Evolutionary conservation across 2,888 invertebrate genomes (phyloP), one percentile per base, ranked within the genome.

Genomic region (Agapetus fuscipes): DNA sequence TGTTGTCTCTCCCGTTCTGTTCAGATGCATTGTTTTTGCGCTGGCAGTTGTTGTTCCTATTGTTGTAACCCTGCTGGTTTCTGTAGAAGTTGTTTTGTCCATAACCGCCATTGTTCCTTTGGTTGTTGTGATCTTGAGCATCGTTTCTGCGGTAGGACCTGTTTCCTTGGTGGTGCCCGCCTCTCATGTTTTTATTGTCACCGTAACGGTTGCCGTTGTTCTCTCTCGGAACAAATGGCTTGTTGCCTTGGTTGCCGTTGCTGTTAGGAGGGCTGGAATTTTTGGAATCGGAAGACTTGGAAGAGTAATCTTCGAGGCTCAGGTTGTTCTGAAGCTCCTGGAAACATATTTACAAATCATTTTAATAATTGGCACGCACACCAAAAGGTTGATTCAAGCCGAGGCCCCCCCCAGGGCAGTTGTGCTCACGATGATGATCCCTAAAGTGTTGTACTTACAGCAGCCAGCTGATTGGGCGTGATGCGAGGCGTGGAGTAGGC

Each of bases 261-360:
- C n/a, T 4, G 14, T 12, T 3, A 27, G 25, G 36, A 1, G 43
- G 28, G 9, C 26, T 14, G 13, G 14, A 17, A 12, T 27, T 28
- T 16, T 33, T 34, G 20, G 40, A 34, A 9, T 37, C n/a, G n/a
- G n/a, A n/a, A n/a, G n/a, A n/a, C n/a, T n/a, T n/a, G n/a, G n/a
- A n/a, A n/a, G n/a, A n/a, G n/a, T n/a, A 35, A 20, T 48, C 48
- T 4, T 45, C 45, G 3, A 48, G 20, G 7, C 15, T 28, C 5
- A 48, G 15, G 24, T 35, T 42, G 3, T 40, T 34, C 17, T 48
- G 48, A 36, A 48, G 26, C 24, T 48, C 48, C 48, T 48, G 13
- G 3, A 34, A 15, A 15, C 31, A 27, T 13, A n/a, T n/a, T n/a
- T n/a, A n/a, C n/a, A n/a, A n/a, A n/a, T n/a, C n/a, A n/a, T n/a